phyloP scores from a whole-genome alignment of 2,797 vertebrate species.

The Antrozous pallidus region DNA sequence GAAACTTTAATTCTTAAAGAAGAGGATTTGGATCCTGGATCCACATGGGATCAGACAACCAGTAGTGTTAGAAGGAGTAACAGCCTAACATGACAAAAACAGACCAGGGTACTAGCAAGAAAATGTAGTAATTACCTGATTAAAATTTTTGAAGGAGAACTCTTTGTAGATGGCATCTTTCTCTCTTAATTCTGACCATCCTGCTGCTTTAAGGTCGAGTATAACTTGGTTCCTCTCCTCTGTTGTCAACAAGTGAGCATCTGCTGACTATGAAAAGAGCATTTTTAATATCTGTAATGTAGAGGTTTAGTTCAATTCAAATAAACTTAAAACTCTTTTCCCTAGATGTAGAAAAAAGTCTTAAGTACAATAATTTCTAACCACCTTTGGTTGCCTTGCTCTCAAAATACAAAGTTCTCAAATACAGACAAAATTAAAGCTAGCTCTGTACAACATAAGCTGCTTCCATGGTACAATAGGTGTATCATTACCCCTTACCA shows the following conservation, averaged over 20 bases:
- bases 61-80: neutral
- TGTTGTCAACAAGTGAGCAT: conserved; percentile 86
- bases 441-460: neutral
- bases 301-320: neutral
- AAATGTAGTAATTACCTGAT: conserved; percentile 86
- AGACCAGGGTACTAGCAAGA: neutral
- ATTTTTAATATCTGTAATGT: conserved; percentile 1
- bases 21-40: neutral
- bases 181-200: conserved; percentile 89
- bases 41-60: neutral
- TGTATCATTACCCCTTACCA: neutral
- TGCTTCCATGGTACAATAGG: neutral
- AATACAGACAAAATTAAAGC: neutral
- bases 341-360: neutral
- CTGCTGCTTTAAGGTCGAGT: conserved; percentile 87
- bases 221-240: conserved; percentile 89
- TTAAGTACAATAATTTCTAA: neutral
- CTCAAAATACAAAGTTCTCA: conserved; percentile 21
- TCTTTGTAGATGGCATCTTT: conserved; percentile 96
- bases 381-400: neutral
- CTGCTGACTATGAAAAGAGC: conserved; percentile 84
- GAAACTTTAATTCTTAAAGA: neutral
- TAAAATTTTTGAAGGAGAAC: conserved; percentile 94
- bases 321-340: neutral
- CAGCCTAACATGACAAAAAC: neutral